Evolutionary conservation across 2,888 invertebrate species (phyloP), one percentile per base, ranked within the genome.

Genomic region (Drosophila tripunctata): DNA sequence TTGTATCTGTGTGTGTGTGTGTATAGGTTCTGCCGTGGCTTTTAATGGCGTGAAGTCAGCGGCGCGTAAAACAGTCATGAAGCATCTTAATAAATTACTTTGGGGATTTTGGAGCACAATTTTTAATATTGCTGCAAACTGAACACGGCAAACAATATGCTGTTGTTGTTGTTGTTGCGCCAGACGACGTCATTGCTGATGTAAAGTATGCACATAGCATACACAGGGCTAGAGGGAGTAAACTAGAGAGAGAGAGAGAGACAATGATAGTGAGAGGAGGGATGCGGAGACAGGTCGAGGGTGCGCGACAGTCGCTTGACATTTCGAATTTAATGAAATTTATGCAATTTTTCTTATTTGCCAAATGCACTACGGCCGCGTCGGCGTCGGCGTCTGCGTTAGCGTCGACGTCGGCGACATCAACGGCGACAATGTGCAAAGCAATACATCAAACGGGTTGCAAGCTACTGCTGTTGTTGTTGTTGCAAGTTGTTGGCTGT

Each of bases 11-110:
- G 65, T 48, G 19, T 55, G 35, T 43, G 21, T 68, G 40, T 58
- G 48, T 69, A 48, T 61, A 64, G 66, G 73, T 73, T 76, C 74
- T 55, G 67, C 58, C 57, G 51, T 75, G 83, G 80, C 69, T 82
- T 81, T 89, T 88, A 87, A 88, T 87, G 88, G 89, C 86, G 89
- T 86, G 82, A 89, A 90, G 79, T 88, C 88, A 90, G 72, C 90
- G 88, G 83, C 88, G 89, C 87, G 89, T 83, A 79, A 89, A 90
- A 88, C 88, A 86, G 75, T 89, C 89, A 86, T 87, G 85, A 89
- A 88, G 86, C 89, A 89, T 89, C 90, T 90, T 90, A 90, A 90
- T 89, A 89, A 90, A 90, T 90, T 90, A 90, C 89, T 90, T 84
- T 79, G 88, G 90, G 90, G 90, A 90, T 86, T 82, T 90, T 78